Conservation (phyloP, 1,140 invertebrate genomes). For the Wiebesia pumilae region DNA sequence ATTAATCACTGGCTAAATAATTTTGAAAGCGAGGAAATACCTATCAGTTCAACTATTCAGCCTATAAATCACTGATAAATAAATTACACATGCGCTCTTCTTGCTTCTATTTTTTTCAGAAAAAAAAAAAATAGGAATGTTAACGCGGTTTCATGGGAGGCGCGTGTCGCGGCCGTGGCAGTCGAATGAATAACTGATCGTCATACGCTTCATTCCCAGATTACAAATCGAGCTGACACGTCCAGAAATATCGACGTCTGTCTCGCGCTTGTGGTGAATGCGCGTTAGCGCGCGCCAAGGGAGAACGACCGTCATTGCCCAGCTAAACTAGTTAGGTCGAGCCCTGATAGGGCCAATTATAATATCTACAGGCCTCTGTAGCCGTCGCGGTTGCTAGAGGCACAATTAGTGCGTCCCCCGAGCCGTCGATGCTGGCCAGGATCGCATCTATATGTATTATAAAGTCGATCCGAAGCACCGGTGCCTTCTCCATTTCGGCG, state of each 20-base stretch:
- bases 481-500: constrained; percentile 11
- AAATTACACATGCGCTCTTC: constrained; percentile 15
- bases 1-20: constrained; percentile 36
- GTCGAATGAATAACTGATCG: constrained; percentile 38
- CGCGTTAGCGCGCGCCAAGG: neutral
- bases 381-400: neutral
- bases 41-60: neutral
- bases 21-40: neutral
- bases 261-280: neutral
- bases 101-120: neutral
- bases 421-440: neutral
- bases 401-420: constrained; percentile 27
- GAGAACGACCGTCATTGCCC: neutral
- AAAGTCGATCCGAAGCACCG: neutral
- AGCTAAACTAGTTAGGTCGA: constrained; percentile 57
- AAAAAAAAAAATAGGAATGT: constrained; percentile 7
- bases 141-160: neutral
- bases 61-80: constrained; percentile 34
- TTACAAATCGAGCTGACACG: constrained; percentile 48
- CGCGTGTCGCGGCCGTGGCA: neutral
- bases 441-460: too few species aligned
- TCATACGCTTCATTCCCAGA: constrained; percentile 22
- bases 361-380: constrained; percentile 61
- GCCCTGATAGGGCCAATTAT: constrained; percentile 62
- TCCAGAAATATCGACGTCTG: constrained; percentile 27